These are phyloP conservation scores for Procambarus virginalis DNA, from an alignment of 1,140 invertebrate species.

Conservation along the genomic window DNA sequence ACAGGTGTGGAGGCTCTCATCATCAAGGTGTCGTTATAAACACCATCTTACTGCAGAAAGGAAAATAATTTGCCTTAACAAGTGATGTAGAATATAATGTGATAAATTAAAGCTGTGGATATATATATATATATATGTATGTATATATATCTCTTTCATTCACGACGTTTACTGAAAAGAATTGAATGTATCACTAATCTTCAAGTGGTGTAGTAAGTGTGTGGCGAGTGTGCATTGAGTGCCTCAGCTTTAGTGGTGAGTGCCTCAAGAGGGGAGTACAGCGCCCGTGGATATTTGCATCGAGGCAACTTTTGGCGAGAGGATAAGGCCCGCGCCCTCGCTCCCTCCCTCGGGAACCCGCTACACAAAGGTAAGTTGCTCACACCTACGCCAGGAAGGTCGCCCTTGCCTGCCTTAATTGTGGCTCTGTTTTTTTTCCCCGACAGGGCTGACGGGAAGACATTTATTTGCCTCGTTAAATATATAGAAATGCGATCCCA, in stretches of 20 bases:
- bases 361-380: constrained; percentile 3
- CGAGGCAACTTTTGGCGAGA: background rate
- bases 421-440: too few relatives aligned
- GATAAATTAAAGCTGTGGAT: background rate
- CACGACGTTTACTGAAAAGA: background rate
- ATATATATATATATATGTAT: too few relatives aligned
- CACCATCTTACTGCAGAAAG: background rate
- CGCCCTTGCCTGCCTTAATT: too few relatives aligned
- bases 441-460: too few relatives aligned
- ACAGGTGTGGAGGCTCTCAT: background rate
- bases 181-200: too few relatives aligned
- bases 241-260: background rate
- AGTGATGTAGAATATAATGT: background rate
- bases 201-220: background rate
- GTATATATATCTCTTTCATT: background rate
- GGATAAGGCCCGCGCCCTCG: background rate
- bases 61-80: background rate
- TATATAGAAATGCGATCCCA: too few relatives aligned
- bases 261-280: constrained; percentile 5
- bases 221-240: background rate
- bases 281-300: background rate
- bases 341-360: background rate
- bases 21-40: background rate
- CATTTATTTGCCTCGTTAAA: background rate
- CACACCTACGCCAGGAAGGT: background rate